Base-by-base conservation (phyloP, 1,140 invertebrate species). In the Stegodyphus mimosarum region DNA sequence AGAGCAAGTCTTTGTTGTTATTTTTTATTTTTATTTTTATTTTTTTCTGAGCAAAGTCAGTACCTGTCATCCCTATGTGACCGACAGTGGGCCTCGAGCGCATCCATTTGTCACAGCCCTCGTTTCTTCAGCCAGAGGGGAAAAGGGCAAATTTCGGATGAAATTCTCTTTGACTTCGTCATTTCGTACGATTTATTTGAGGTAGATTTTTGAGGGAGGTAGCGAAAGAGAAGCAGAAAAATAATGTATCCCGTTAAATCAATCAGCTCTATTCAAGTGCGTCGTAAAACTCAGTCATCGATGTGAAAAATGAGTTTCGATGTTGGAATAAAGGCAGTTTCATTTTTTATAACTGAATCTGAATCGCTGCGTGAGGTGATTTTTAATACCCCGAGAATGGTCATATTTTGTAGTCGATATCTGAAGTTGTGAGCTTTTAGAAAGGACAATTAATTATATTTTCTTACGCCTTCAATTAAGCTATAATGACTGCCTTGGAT, bases 31-130 rank as follows among this genome's bases (percentile, higher is more conserved):
- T 33, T 33, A 33, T 79, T 79, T 80, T 80, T 80, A 66, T 64
- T 77, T 77, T 49, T 70, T 70, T 17, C 49, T 80, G 60, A 18
- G 6, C 11, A 33, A 33, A 48, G 64, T 78, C 66, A 50, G 66
- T 69, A 64, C 76, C 55, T 60, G 15, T 60, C 15, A 60, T 15
- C 55, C 11, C 74, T 60, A 66, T 78, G 66, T 69, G 67, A 71
- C 78, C 60, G 71, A 80, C 33, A 67, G 53, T 63, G 50, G 53
- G 52, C 67, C 78, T 63, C 9, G 67, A 69, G 67, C 67, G 48
- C 70, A 18, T 80, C 60, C 78, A 80, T 80, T 80, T 80, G 78
- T 80, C 78, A 80, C 78, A 71, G 78, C 71, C 78, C 50, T 77
- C 49, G 18, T 49, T 18, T 49, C 15, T 13, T n/a, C 48, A 50